Base-by-base conservation (phyloP, 2,888 invertebrate species). In the Lasioglossum figueresi region DNA sequence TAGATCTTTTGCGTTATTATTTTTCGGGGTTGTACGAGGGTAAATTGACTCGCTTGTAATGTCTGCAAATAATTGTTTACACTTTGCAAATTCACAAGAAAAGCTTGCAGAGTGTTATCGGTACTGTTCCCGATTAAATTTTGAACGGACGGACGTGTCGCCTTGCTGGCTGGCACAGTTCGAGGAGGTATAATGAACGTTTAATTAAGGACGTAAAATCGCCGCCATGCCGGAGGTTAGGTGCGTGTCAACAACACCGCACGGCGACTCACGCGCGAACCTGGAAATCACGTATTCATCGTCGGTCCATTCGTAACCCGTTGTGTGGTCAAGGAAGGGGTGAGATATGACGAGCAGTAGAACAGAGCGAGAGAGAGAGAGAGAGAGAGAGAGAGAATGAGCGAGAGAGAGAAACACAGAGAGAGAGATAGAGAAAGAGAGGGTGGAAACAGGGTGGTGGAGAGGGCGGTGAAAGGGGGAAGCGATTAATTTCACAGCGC, bases 401-500 rank as follows among this genome's bases (percentile, higher is more conserved):
- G n/a, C n/a, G 45, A 72, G 12, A 56, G 10, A 10, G 70, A 52
- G n/a, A n/a, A n/a, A n/a, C n/a, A 73, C 31, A 37, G 8, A 40
- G 40, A 63, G 23, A 48, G 52, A 40, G 74, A 52, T 68, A 19
- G 37, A 45, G 45, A 72, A 19, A 56, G 10, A 10, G 70, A 52
- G n/a, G 43, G 10, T 27, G 27, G 71, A 23, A 76, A 72, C 74
- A 79, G 68, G 84, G 40, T 43, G 52, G 82, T 73, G 80, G 77
- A 77, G 19, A 73, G 59, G 79, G 40, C 81, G 68, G 40, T 40
- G 40, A 84, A 70, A 79, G 82, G 79, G 83, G 88, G 79, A 82
- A 82, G 91, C 93, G 92, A 94, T 94, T 94, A 93, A 94, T 94
- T 93, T 93, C 91, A 91, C 90, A 92, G 90, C 90, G 89, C 91